These are phyloP conservation scores for Drosophila serrata DNA, from an alignment of 1,140 invertebrate genomes.

Conservation along the genomic window DNA sequence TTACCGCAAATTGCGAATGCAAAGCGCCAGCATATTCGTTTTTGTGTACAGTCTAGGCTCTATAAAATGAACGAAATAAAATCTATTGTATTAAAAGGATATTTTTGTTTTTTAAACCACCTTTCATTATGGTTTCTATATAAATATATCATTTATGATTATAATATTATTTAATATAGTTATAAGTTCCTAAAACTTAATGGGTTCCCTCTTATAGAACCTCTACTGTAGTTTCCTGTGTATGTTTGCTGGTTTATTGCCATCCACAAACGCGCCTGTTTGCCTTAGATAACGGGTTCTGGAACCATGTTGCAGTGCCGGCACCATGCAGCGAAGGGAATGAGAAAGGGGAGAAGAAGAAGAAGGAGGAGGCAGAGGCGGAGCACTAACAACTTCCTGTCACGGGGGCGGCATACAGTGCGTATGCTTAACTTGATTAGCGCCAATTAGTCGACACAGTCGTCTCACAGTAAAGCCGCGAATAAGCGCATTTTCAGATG, in stretches of 20 bases:
- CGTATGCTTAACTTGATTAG: constrained; percentile 81
- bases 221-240: constrained; percentile 30
- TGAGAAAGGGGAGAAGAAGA: not conserved
- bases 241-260: constrained; percentile 64
- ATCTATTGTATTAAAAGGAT: not conserved
- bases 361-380: not conserved
- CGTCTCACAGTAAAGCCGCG: constrained; percentile 40
- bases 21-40: constrained; percentile 22
- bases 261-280: constrained; percentile 55
- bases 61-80: not conserved
- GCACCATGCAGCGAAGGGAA: constrained; percentile 11
- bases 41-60: not conserved
- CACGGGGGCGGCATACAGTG: constrained; percentile 51
- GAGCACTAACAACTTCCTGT: constrained; percentile 26
- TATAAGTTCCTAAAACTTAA: too few species aligned
- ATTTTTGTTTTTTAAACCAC: not conserved
- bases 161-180: not conserved
- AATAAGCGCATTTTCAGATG: constrained; percentile 63
- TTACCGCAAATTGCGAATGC: constrained; percentile 69
- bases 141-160: not conserved
- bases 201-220: too few species aligned
- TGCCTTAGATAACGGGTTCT: constrained; percentile 73
- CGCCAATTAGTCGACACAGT: constrained; percentile 67
- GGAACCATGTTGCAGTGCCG: constrained; percentile 27
- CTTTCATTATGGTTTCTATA: too few species aligned